Evolutionary conservation across 2,113 vertebrate species (phyloP), one percentile per base, ranked within the genome.

Genomic region (Malurus alboscapulatus): DNA sequence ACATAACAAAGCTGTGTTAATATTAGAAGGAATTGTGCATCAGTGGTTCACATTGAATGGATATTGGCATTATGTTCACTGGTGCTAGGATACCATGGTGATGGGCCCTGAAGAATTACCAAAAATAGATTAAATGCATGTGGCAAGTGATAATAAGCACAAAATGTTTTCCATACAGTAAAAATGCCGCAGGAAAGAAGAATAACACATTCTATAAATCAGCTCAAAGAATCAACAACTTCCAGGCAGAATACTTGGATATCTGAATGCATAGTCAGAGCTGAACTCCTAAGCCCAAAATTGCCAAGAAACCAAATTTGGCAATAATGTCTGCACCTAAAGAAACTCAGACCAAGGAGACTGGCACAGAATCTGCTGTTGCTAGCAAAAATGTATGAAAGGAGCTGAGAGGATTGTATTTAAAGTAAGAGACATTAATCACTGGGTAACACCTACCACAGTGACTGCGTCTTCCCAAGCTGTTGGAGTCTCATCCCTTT

Each of bases 101-200:
- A 96, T 96, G 91, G 94, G 92, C 91, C 83, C 88, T 87, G 92
- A 96, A 96, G 91, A 94, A 96, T 91, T 92, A 96, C 96, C 92
- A 88, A 96, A 96, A 96, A 96, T 96, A 96, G 96, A 95, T 95
- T 92, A 96, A 96, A 94, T 95, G 91, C 92, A 96, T 96, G 94
- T 94, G 94, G 84, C 86, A 96, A 96, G 96, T 94, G 95, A 95
- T 96, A 96, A 96, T 96, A 92, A 96, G 96, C 91, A 95, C 91
- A 94, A 94, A 95, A 94, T 96, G 90, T 96, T 96, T 96, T 95
- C 94, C 86, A 95, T 96, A 96, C 80, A 94, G 92, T 93, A 93
- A 93, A 94, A 96, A 93, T 75, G 65, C 88, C 2, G 15, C 91
- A 90, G 87, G 69, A 88, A 95, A 94, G 92, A 85, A 92, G 66